Percentiles rank a stretch among this genome's conserved stretches.
phyloP scores from a whole-genome alignment of 1,140 invertebrate species.

The Homalodisca vitripennis region DNA sequence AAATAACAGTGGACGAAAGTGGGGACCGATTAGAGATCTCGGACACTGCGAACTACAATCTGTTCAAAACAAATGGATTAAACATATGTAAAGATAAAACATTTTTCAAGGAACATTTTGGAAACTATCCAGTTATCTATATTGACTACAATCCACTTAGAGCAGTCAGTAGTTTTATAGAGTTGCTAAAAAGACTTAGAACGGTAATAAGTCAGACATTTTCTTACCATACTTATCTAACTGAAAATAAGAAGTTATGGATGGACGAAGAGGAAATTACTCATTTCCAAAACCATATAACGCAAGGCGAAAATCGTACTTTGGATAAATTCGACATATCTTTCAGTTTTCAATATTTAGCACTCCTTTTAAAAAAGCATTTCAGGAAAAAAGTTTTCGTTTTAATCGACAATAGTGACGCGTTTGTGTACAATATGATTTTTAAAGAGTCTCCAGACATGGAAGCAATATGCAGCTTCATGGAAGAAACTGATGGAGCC shows the following conservation, averaged over 20 bases:
- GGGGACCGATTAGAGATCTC: neutral
- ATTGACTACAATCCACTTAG: neutral
- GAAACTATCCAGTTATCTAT: conserved; percentile 11
- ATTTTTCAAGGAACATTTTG: conserved; percentile 18
- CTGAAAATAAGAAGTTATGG: neutral
- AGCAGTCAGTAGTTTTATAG: neutral
- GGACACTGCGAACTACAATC: conserved; percentile 6
- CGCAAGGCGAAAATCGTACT: neutral
- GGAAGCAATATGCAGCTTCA: too few species aligned
- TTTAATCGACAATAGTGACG: conserved; percentile 7
- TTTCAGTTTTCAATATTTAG: neutral
- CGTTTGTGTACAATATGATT: neutral
- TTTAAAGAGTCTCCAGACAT: too few species aligned
- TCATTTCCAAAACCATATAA: neutral
- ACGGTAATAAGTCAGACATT: conserved; percentile 2
- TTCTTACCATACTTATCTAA: conserved; percentile 2
- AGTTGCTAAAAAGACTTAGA: neutral
- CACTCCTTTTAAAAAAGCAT: neutral
- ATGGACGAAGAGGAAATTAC: neutral
- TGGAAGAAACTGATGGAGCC: too few species aligned
- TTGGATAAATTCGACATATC: neutral
- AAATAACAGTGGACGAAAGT: conserved; percentile 26
- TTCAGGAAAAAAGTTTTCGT: neutral
- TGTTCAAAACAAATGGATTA: conserved; percentile 7
- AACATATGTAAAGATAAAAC: neutral